Evolutionary conservation across 2,113 vertebrate species (phyloP).

Genomic region (Nannospalax galili): DNA sequence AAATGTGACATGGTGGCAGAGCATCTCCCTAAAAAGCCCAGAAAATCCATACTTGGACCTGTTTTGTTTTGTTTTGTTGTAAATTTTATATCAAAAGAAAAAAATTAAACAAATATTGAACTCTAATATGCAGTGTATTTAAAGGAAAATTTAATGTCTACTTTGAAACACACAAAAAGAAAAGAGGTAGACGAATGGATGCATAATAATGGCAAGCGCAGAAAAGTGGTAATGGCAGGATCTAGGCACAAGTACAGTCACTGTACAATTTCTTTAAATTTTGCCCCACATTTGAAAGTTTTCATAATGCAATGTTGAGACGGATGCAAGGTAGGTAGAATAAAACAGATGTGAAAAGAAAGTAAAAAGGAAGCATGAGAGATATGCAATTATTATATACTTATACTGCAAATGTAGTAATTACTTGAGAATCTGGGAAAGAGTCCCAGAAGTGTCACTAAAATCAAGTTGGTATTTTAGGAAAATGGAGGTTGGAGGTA

Average conservation of each 20-base stretch:
- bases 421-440: not conserved
- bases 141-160: not conserved
- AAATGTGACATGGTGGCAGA: too few relatives aligned
- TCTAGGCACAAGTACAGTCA: not conserved
- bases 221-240: not conserved
- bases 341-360: not conserved
- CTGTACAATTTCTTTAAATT: not conserved
- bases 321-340: not conserved
- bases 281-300: not conserved
- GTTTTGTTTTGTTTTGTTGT: not conserved
- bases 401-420: not conserved
- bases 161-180: slow-evolving; percentile 9
- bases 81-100: slow-evolving; percentile 29
- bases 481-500: not conserved
- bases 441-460: not conserved
- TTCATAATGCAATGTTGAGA: not conserved
- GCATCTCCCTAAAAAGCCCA: not conserved
- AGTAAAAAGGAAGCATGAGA: not conserved
- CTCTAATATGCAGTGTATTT: not conserved
- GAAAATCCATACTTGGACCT: not conserved
- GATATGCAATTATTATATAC: not conserved
- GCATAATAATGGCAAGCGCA: not conserved
- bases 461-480: not conserved
- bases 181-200: not conserved
- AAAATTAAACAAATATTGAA: slow-evolving; percentile 6